A percentile compares a stretch with the other conserved stretches of the same genome.
Conservation (phyloP, 1,140 invertebrate species). For the Phocides pigmalion region DNA sequence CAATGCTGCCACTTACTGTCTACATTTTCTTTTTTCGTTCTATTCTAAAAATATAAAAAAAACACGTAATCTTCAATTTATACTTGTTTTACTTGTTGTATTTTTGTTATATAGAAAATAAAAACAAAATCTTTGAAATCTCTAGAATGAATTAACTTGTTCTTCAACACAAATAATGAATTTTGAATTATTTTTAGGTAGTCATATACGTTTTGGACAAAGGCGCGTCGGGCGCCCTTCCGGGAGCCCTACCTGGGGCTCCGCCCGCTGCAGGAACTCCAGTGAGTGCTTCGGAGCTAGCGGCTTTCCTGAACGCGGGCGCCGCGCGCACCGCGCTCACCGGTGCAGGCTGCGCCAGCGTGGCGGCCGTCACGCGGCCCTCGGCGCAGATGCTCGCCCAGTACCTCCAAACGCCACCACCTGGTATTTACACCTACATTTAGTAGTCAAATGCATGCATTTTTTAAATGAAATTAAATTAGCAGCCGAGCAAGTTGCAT, state of each 20-base stretch:
- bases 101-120: too few species aligned
- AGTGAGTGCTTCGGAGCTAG: slow-evolving; percentile 90
- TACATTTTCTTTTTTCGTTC: too few species aligned
- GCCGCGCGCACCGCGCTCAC: slow-evolving; percentile 88
- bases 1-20: too few species aligned
- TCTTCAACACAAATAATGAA: too few species aligned
- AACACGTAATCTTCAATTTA: too few species aligned
- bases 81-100: too few species aligned
- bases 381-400: slow-evolving; percentile 92
- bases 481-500: too few species aligned
- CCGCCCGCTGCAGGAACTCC: slow-evolving; percentile 76
- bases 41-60: too few species aligned
- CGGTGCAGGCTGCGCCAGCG: slow-evolving; percentile 86
- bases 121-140: too few species aligned
- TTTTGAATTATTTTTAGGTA: slow-evolving; percentile 57
- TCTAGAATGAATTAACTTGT: too few species aligned
- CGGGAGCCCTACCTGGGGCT: slow-evolving; percentile 52
- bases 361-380: slow-evolving; percentile 86
- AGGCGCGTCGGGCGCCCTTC: slow-evolving; percentile 42
- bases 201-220: slow-evolving; percentile 92
- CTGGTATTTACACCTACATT: slow-evolving; percentile 85
- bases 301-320: slow-evolving; percentile 87
- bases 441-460: too few species aligned
- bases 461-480: too few species aligned
- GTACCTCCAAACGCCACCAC: slow-evolving; percentile 94